Percentiles rank a stretch among this genome's conserved stretches.
Conservation (phyloP, 2,113 vertebrate genomes). For the Aegithalos caudatus region DNA sequence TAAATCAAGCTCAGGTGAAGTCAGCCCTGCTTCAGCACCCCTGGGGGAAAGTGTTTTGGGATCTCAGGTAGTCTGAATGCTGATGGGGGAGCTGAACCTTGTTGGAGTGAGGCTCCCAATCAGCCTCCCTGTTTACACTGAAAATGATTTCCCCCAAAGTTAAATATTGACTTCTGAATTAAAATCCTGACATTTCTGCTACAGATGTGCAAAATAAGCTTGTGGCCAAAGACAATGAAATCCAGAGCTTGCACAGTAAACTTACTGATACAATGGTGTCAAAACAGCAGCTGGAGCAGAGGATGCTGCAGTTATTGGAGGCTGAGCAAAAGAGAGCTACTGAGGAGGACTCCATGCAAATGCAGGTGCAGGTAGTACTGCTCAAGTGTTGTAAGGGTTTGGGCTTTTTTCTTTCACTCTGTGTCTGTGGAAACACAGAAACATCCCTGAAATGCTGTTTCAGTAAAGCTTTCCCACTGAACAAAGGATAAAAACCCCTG, state of each 20-base stretch:
- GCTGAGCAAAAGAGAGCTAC: constrained; percentile 84
- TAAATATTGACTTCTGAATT: not conserved
- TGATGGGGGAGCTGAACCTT: not conserved
- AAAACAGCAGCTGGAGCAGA: constrained; percentile 92
- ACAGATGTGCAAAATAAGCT: constrained; percentile 91
- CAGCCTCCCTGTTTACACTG: not conserved
- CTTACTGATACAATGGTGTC: constrained; percentile 90
- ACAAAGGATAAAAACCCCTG: not conserved
- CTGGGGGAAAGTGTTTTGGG: not conserved
- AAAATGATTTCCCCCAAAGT: not conserved
- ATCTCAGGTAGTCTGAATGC: not conserved
- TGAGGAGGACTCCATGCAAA: constrained; percentile 85
- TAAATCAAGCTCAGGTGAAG: not conserved
- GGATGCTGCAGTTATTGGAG: constrained; percentile 87
- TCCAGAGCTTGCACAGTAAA: constrained; percentile 90
- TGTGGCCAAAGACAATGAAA: constrained; percentile 87
- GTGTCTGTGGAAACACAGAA: not conserved
- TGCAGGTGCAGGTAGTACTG: constrained; percentile 78
- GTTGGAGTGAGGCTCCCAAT: not conserved
- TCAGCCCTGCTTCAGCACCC: not conserved
- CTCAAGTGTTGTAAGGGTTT: not conserved
- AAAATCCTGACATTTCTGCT: constrained; percentile 36
- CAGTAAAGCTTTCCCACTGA: not conserved
- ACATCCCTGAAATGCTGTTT: not conserved
- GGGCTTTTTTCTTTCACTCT: not conserved